Evolutionary conservation across 2,888 invertebrate genomes (phyloP).

Genomic region (Drosophila nigricruria): DNA sequence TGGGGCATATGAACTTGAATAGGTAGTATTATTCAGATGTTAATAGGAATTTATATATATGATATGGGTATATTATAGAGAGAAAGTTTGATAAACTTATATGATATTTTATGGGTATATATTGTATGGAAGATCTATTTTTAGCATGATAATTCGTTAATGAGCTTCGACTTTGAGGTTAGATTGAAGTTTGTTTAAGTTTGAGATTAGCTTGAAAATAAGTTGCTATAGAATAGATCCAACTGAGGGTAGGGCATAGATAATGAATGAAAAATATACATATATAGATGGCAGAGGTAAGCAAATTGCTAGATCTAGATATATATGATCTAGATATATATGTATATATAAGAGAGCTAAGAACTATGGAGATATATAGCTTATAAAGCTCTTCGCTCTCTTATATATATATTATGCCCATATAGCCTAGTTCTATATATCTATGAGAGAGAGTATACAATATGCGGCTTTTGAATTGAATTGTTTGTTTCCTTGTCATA

Average conservation of each 20-base stretch:
- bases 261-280: not conserved
- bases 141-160: not conserved
- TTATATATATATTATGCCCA: no score
- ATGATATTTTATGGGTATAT: no score
- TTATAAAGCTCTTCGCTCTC: not conserved
- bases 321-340: no score
- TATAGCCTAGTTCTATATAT: no score
- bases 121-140: no score
- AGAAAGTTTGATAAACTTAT: not conserved
- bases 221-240: not conserved
- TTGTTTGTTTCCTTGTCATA: slow-evolving; percentile 13
- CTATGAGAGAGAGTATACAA: not conserved
- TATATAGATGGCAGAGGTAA: not conserved
- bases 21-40: not conserved
- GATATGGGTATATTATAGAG: not conserved
- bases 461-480: not conserved
- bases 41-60: no score
- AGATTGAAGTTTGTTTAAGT: not conserved
- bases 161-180: not conserved
- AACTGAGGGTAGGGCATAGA: no score
- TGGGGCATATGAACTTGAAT: not conserved
- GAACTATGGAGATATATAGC: not conserved
- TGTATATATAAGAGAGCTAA: not conserved
- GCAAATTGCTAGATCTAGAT: no score
- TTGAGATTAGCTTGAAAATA: not conserved